Evolutionary conservation across 92 coral and sea anemone species (phyloP), one percentile per base, ranked within the genome.

Genomic region (Metridium senile): DNA sequence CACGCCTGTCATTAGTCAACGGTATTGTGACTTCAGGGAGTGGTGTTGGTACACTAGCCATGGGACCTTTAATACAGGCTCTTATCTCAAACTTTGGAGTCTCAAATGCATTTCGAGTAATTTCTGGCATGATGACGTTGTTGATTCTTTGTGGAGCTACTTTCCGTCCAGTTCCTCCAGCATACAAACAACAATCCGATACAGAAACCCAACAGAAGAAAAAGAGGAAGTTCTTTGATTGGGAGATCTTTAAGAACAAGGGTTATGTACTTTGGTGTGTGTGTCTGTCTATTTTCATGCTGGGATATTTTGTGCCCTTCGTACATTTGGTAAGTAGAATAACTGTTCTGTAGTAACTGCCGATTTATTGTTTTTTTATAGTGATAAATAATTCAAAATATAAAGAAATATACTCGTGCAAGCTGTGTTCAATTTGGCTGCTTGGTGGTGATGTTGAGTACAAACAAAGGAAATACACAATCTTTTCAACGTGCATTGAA

Each of bases 271-370:
- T 88, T 21, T 91, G 97, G 97, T 65, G 84, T 16, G 54, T 59
- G 19, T 91, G 93, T 51, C 77, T 91, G 71, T 93, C 91, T 20
- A 89, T 84, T 27, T 91, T 85, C 84, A 89, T 89, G 90, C 68
- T 95, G 45, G 99, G 96, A 0, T 95, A 95, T 52, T 95, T 95
- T 63, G 96, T 95, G 19, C 99, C 99, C 9, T 95, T 95, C 68
- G 94, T 95, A 8, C 99, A 95, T 51, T 64, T 95, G 93, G 99
- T 95, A 80, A 87, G 98, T 76, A 33, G 22, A 54, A 23, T 31
- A 11, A 21, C n/a, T n/a, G n/a, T n/a, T n/a, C n/a, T n/a, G n/a
- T n/a, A n/a, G n/a, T n/a, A n/a, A n/a, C n/a, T n/a, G n/a, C n/a
- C n/a, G n/a, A n/a, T n/a, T n/a, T n/a, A n/a, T n/a, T n/a, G n/a